These are phyloP conservation scores for Spodoptera frugiperda DNA, from an alignment of 1,140 invertebrate species.

Conservation along the genomic window DNA sequence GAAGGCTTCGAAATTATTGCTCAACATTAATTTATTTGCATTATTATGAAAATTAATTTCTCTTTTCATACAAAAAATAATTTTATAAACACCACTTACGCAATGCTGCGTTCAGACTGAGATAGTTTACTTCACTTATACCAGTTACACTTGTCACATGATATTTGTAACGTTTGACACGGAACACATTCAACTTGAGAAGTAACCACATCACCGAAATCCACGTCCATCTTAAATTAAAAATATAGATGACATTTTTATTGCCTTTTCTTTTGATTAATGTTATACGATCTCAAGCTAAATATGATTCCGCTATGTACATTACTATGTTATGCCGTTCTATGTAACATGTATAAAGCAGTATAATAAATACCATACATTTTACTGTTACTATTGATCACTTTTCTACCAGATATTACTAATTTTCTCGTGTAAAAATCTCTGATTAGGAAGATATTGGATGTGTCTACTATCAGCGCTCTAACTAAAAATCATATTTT, in stretches of 20 bases:
- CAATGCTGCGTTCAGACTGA: constrained; percentile 43
- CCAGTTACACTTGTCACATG: background rate
- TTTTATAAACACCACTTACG: constrained; percentile 44
- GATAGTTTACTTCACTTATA: constrained; percentile 33
- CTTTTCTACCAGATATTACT: constrained; percentile 16
- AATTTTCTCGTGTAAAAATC: constrained; percentile 33
- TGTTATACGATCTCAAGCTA: background rate
- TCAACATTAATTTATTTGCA: constrained; percentile 54
- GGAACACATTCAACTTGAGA: background rate
- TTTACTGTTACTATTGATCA: constrained; percentile 22
- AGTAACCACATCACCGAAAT: background rate
- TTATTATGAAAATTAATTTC: constrained; percentile 42
- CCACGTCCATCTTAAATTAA: background rate
- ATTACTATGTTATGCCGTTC: constrained; percentile 17
- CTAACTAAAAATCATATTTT: constrained; percentile 53
- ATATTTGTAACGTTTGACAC: constrained; percentile 10
- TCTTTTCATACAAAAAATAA: constrained; percentile 51
- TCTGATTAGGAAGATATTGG: constrained; percentile 51
- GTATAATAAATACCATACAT: constrained; percentile 29
- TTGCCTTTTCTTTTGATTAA: background rate
- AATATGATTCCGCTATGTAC: constrained; percentile 17
- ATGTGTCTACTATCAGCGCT: constrained; percentile 54
- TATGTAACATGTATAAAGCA: constrained; percentile 15
- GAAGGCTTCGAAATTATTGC: constrained; percentile 79
- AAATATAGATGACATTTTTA: constrained; percentile 1